Conservation (phyloP, 2,797 vertebrate species). For the Sebastes reedi region DNA sequence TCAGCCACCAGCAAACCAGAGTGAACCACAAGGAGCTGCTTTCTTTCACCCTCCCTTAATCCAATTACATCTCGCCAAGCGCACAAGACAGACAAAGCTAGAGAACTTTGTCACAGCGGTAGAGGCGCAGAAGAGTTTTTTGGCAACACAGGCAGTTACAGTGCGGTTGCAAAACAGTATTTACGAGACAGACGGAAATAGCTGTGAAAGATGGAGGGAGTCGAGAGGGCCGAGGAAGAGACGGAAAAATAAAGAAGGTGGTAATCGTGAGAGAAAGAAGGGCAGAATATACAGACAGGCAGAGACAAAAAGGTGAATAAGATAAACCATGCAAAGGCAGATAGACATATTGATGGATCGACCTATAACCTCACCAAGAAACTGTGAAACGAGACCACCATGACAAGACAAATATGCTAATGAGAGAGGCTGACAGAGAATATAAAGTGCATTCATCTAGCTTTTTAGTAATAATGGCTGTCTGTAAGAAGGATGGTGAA, state of each 20-base stretch:
- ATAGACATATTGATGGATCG: background rate
- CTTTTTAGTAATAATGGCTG: background rate
- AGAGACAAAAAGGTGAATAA: background rate
- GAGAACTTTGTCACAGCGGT: constrained; percentile 22
- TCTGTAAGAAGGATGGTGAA: background rate
- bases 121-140: background rate
- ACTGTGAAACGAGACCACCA: background rate
- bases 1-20: constrained; percentile 14
- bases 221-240: background rate
- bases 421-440: background rate
- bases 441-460: background rate
- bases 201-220: background rate
- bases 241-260: background rate
- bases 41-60: constrained; percentile 39
- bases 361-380: background rate
- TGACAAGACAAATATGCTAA: background rate
- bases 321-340: background rate
- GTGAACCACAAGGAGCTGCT: constrained; percentile 22
- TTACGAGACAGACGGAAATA: background rate
- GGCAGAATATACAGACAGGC: background rate
- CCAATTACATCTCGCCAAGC: constrained; percentile 41
- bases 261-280: background rate
- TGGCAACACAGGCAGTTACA: background rate
- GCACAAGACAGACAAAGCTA: background rate
- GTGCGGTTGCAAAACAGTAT: background rate